Evolutionary conservation across 2,888 invertebrate species (phyloP).

Genomic region (Meloe dianella): DNA sequence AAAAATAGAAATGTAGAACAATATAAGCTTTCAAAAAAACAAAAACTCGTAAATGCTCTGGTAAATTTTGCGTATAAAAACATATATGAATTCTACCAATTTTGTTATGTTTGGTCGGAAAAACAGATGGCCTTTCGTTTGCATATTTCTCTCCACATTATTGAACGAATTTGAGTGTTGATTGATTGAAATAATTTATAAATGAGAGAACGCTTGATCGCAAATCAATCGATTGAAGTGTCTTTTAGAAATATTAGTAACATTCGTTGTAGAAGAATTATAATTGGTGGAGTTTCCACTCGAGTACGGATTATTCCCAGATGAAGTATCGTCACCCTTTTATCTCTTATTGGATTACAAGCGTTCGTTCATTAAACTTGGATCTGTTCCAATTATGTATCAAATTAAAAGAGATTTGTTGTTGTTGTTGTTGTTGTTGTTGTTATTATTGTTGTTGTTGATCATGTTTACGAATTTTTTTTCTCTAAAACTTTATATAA

Average conservation of each 20-base stretch:
- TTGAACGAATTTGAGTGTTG: not conserved
- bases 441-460: not conserved
- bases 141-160: no score
- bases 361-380: not conserved
- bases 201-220: not conserved
- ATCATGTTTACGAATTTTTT: not conserved
- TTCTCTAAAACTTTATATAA: not conserved
- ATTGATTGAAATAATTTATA: not conserved
- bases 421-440: not conserved
- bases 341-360: conserved; percentile 9
- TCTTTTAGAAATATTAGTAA: not conserved
- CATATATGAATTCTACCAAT: not conserved
- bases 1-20: not conserved
- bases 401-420: not conserved
- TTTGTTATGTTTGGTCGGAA: not conserved
- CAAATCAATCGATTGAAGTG: not conserved
- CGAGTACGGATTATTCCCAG: conserved; percentile 6
- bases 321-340: conserved; percentile 1
- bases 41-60: no score
- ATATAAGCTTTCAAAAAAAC: no score
- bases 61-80: not conserved
- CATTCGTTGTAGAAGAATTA: not conserved
- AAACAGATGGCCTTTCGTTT: no score
- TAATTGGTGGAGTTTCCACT: conserved; percentile 9
- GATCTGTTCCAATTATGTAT: not conserved